Evolutionary conservation across 2,113 vertebrate species (phyloP).

Genomic region (Pionites leucogaster): DNA sequence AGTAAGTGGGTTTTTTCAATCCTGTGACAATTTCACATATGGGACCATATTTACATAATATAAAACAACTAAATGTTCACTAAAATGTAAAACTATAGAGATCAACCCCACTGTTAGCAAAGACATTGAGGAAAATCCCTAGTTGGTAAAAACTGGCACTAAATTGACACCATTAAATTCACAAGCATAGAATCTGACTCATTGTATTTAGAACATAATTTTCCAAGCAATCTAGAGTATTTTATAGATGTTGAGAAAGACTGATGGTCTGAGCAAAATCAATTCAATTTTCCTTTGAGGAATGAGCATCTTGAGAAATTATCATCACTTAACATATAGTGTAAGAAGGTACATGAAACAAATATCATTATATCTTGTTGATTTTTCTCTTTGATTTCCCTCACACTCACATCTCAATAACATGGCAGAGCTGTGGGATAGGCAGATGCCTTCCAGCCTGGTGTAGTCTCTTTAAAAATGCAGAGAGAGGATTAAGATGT

Average conservation of each 20-base stretch:
- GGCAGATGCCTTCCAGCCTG: background rate
- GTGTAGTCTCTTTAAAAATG: slow-evolving; percentile 34
- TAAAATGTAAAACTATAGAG: background rate
- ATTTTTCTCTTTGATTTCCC: background rate
- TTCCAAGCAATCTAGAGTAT: background rate
- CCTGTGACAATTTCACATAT: background rate
- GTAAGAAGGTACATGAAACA: background rate
- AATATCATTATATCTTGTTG: background rate
- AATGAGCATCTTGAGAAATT: slow-evolving; percentile 14
- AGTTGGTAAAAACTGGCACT: background rate
- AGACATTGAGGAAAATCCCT: background rate
- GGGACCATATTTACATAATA: background rate
- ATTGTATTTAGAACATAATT: slow-evolving; percentile 14
- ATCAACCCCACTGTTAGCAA: background rate
- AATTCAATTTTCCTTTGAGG: slow-evolving; percentile 27
- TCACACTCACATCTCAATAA: background rate
- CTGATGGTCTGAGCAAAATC: slow-evolving; percentile 32
- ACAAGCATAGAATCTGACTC: background rate
- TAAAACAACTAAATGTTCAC: background rate
- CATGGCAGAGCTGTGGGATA: background rate
- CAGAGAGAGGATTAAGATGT: background rate
- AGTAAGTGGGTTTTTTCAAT: background rate
- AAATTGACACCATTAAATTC: slow-evolving; percentile 7
- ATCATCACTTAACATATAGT: background rate
- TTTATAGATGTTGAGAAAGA: slow-evolving; percentile 27